Evolutionary conservation across 2,888 invertebrate genomes (phyloP).

Genomic region (Venusia cambrica): DNA sequence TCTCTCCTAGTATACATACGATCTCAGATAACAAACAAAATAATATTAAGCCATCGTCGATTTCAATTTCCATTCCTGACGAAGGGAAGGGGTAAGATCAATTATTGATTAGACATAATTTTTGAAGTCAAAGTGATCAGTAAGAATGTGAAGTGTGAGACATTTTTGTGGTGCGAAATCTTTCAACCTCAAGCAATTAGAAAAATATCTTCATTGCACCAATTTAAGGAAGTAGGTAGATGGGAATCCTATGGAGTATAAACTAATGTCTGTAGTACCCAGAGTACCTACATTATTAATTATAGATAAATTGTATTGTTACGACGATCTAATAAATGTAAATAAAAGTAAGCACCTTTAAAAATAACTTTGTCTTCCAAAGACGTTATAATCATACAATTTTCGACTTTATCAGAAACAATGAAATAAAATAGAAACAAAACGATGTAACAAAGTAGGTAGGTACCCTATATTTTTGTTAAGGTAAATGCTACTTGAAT

Average conservation of each 20-base stretch:
- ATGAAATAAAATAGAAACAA: too few species aligned
- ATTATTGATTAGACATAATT: conserved; percentile 36
- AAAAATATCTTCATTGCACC: too few species aligned
- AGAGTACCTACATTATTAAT: too few species aligned
- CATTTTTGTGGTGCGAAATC: conserved; percentile 41
- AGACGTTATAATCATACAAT: not conserved
- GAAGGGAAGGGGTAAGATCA: conserved; percentile 76
- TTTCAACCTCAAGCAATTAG: too few species aligned
- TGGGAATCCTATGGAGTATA: too few species aligned
- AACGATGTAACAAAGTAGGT: too few species aligned
- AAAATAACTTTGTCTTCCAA: conserved; percentile 11
- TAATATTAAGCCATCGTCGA: conserved; percentile 64
- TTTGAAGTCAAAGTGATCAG: conserved; percentile 38
- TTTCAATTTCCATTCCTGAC: conserved; percentile 81
- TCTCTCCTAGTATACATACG: conserved; percentile 41
- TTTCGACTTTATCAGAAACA: not conserved
- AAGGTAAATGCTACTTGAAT: too few species aligned
- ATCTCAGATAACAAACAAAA: conserved; percentile 43
- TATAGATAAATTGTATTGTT: too few species aligned
- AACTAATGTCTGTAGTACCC: too few species aligned
- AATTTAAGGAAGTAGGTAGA: too few species aligned
- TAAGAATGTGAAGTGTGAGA: conserved; percentile 31
- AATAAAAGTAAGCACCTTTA: not conserved
- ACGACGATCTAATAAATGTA: too few species aligned
- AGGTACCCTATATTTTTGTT: too few species aligned